Percentiles rank a stretch among this genome's conserved stretches.
These are phyloP conservation scores for Cephonodes hylas DNA, from an alignment of 2,888 invertebrate species.

Conservation along the genomic window DNA sequence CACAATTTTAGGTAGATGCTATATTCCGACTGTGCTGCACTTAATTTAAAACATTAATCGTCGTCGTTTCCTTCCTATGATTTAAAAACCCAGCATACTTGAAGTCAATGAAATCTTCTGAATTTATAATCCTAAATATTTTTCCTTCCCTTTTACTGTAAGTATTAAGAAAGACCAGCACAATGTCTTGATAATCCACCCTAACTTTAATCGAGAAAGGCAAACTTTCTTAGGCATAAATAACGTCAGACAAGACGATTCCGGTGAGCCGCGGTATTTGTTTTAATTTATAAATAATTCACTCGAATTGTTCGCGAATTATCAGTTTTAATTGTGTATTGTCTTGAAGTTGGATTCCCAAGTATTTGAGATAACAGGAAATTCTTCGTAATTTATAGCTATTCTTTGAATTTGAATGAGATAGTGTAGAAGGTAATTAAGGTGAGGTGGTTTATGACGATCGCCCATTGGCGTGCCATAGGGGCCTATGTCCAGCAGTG, in stretches of 20 bases:
- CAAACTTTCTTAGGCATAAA: conserved; percentile 23
- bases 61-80: too few relatives aligned
- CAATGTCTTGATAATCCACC: background rate
- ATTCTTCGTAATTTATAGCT: background rate
- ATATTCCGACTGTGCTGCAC: too few relatives aligned
- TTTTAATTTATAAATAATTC: conserved; percentile 36
- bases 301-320: conserved; percentile 16
- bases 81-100: too few relatives aligned
- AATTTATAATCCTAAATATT: background rate
- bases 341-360: background rate
- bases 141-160: background rate
- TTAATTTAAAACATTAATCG: too few relatives aligned
- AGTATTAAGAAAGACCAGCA: background rate
- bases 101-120: background rate
- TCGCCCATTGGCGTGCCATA: too few relatives aligned
- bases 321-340: background rate
- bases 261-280: conserved; percentile 25
- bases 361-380: background rate
- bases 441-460: too few relatives aligned
- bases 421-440: too few relatives aligned
- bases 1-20: too few relatives aligned
- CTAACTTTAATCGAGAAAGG: conserved; percentile 12
- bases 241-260: conserved; percentile 21
- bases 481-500: too few relatives aligned
- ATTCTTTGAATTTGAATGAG: too few relatives aligned